phyloP scores from a whole-genome alignment of 2,113 vertebrate genomes.

The Megaceryle maxima region DNA sequence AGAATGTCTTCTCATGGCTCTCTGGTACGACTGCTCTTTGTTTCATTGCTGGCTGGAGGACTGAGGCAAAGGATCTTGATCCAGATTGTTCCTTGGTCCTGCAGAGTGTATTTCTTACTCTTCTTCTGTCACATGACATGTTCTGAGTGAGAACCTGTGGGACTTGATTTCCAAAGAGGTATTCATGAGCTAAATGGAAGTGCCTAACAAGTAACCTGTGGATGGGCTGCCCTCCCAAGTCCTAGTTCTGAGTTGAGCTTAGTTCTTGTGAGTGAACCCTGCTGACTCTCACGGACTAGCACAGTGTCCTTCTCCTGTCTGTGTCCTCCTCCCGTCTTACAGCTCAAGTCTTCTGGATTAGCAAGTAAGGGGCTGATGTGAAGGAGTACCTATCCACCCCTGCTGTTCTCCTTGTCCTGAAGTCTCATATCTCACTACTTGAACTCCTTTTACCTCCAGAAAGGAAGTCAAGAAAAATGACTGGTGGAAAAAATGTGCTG shows the following conservation, averaged over 20 bases:
- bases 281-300: background rate
- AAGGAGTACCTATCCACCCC: background rate
- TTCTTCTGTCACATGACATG: accelerated
- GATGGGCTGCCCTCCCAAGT: background rate
- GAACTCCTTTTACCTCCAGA: background rate
- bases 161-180: background rate
- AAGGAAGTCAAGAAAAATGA: background rate
- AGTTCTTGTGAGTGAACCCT: background rate
- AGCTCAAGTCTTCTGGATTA: background rate
- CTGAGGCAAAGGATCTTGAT: background rate
- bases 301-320: background rate
- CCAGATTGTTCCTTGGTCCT: background rate
- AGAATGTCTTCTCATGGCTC: background rate
- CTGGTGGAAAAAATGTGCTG: background rate
- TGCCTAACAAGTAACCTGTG: background rate
- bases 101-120: background rate
- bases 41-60: background rate
- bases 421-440: background rate
- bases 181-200: background rate
- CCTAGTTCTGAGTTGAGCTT: background rate
- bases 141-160: background rate
- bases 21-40: background rate
- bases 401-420: background rate
- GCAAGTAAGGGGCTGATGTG: background rate
- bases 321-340: background rate